These are phyloP conservation scores for Xylocopa sonorina DNA, from an alignment of 1,140 invertebrate species.

Conservation along the genomic window DNA sequence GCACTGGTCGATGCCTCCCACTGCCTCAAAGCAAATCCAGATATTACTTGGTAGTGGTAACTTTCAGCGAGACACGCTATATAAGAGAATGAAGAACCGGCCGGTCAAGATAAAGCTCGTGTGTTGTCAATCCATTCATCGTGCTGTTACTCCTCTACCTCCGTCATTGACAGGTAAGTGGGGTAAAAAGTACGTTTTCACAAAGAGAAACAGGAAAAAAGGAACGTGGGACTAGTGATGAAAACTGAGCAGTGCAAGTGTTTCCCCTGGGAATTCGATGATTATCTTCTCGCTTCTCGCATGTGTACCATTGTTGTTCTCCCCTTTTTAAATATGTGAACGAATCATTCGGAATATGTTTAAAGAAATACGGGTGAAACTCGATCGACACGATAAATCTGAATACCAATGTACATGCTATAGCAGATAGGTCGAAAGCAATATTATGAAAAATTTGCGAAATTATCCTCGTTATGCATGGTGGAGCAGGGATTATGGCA, in stretches of 20 bases:
- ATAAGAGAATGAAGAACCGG: slow-evolving; percentile 79
- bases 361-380: background rate
- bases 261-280: background rate
- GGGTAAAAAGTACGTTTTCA: slow-evolving; percentile 3
- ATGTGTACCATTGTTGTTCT: slow-evolving; percentile 9
- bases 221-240: slow-evolving; percentile 23
- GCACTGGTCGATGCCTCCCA: slow-evolving; percentile 34
- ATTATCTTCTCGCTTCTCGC: too few relatives aligned
- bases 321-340: background rate
- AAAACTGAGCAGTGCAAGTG: slow-evolving; percentile 37
- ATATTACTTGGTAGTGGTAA: slow-evolving; percentile 75
- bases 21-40: slow-evolving; percentile 45
- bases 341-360: background rate
- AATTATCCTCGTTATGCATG: slow-evolving; percentile 58
- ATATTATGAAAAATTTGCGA: slow-evolving; percentile 40
- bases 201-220: background rate
- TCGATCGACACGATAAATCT: too few relatives aligned
- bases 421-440: background rate
- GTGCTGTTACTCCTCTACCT: slow-evolving; percentile 69
- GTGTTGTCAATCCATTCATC: slow-evolving; percentile 75
- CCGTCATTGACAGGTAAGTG: slow-evolving; percentile 73
- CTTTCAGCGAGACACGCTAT: slow-evolving; percentile 80
- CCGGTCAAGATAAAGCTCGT: slow-evolving; percentile 78
- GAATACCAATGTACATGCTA: slow-evolving; percentile 7
- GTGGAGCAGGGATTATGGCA: slow-evolving; percentile 51